Evolutionary conservation across 2,113 vertebrate genomes (phyloP), one percentile per base, ranked within the genome.

Genomic region (Tragelaphus strepsiceros): DNA sequence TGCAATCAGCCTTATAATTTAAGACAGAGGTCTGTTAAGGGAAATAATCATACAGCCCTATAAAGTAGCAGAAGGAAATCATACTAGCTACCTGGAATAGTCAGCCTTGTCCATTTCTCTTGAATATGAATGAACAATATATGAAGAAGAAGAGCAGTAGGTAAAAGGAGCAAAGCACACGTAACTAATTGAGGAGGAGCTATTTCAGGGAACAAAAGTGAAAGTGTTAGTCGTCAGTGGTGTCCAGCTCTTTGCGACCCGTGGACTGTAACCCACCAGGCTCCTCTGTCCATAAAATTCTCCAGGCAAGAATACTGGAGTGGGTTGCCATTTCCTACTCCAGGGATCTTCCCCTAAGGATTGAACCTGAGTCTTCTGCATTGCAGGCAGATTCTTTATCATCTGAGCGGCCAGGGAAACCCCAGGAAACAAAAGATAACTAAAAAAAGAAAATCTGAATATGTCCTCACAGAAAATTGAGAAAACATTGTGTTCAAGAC

Each of bases 391-490:
- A 71, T 71, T 59, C 58, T 59, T 59, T 22, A 71, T 22, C n/a
- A 6, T 71, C n/a, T 71, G 67, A 22, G n/a, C 0, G 5, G 22
- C 67, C 67, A 71, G 67, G 67, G n/a, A 71, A 39, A 39, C 19
- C 64, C n/a, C 61, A 92, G 71, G 71, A 91, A 96, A 96, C 3
- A 94, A 28, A 94, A 92, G 53, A 82, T 39, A 91, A 86, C 17
- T 84, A 21, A 64, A 93, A 94, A 78, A 83, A 30, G 46, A 93
- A 96, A 78, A 89, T 83, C n/a, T 49, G 26, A 85, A 86, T 58
- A 77, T 53, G 82, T 26, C 59, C 26, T 92, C 35, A 88, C 28
- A 92, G 71, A 82, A 24, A 95, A 91, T 13, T 64, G 30, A 84
- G 82, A 86, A 78, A 32, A 74, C 13, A 30, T 64, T 86, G 49